These are phyloP conservation scores for Nibea coibor DNA, from an alignment of 2,113 vertebrate species.

Conservation along the genomic window DNA sequence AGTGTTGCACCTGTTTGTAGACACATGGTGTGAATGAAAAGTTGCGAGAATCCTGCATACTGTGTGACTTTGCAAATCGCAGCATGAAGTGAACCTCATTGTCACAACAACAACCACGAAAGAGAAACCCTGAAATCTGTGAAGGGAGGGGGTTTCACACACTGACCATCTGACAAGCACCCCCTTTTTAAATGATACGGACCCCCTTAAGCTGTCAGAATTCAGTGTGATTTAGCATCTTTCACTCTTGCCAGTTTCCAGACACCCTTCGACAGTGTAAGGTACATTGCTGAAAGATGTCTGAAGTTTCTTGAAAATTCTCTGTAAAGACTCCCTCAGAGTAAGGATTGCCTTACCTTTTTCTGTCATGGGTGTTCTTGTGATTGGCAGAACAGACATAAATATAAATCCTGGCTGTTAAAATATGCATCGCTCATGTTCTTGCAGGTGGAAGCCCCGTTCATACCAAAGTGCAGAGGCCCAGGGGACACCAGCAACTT, in stretches of 20 bases:
- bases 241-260: not conserved
- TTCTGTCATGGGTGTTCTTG: not conserved
- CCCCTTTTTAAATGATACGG: not conserved
- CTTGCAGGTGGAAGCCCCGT: slow-evolving; percentile 95
- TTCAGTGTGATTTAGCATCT: not conserved
- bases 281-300: not conserved
- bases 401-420: slow-evolving; percentile 10
- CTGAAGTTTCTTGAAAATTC: not conserved
- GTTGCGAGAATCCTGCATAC: not conserved
- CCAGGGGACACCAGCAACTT: slow-evolving; percentile 99
- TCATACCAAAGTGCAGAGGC: slow-evolving; percentile 99
- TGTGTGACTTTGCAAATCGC: not conserved
- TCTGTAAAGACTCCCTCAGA: not conserved
- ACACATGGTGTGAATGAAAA: not conserved
- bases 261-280: not conserved
- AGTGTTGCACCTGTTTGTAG: not conserved
- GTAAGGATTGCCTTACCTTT: not conserved
- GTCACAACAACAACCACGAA: too few species aligned
- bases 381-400: slow-evolving; percentile 9
- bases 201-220: slow-evolving; percentile 1
- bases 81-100: not conserved
- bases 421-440: slow-evolving; percentile 11
- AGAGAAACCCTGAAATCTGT: not conserved
- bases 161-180: not conserved
- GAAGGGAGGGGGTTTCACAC: not conserved